Base-by-base conservation (phyloP, 2,888 invertebrate genomes). In the Cheilosia pagana region DNA sequence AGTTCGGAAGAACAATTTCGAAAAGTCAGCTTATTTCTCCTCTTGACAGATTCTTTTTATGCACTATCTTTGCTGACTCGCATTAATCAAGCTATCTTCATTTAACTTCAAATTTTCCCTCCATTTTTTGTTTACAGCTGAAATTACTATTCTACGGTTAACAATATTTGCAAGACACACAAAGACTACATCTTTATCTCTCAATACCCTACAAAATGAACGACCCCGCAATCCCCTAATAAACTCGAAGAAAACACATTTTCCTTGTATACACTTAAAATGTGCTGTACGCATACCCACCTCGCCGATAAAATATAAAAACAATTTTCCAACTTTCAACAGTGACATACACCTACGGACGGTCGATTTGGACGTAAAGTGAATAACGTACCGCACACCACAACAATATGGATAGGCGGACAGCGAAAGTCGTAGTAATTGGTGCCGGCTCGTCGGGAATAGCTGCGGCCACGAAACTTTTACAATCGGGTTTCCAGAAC, bases 371-470 rank as follows among this genome's bases (percentile, higher is more conserved):
- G 5, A 1, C 3, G n/a, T 2, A 16, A 7, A 12, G 6, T 7
- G 41, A 14, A 35, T 2, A 12, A 14, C 12, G n/a, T n/a, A 7
- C 43, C 39, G 10, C 31, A 19, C 28, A 19, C 28, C 31, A 8
- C 25, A 43, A 39, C 48, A 43, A 4, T 0, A 71, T 71, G 78
- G 77, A 82, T 5, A 88, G 88, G 57, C 79, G 87, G 79, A 88
- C 88, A 0, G 88, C 89, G 3, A 90, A 90, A 52, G 89, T 92
- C 77, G 89, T 92, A 5, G 87, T 92, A 14, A 87, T 92, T 21
- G 92, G 92, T 0, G 91, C 92, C 6, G 92, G 92, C 16, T 88
- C 91, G 0, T 87, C 92, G 1, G 92, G 92, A 21, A 90, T 92
- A 23, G 91, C 92, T 0, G 90, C 92, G 0, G 92, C 90, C 3